Percentiles rank a stretch among this genome's conserved stretches.
phyloP scores from a whole-genome alignment of 2,113 vertebrate species.

The Sciurus niger region DNA sequence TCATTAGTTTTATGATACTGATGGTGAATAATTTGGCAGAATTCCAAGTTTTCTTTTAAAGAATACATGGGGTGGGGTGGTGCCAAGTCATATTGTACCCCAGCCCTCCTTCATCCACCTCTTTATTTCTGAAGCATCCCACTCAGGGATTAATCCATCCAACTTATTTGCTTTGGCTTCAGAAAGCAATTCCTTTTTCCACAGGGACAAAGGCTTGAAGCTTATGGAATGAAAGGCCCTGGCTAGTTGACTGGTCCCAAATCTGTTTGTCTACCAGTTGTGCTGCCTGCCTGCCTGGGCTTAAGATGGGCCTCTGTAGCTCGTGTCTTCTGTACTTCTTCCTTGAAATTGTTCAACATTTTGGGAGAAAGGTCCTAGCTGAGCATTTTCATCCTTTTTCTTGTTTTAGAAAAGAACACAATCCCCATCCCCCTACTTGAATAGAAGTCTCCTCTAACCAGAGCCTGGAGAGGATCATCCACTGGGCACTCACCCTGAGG shows the following conservation, averaged over 20 bases:
- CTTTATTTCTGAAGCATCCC: constrained; percentile 45
- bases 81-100: neutral
- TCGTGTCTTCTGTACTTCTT: neutral
- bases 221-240: constrained; percentile 40
- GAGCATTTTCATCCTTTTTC: neutral
- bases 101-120: neutral
- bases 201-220: constrained; percentile 36
- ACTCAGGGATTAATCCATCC: constrained; percentile 47
- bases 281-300: neutral
- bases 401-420: constrained; percentile 57
- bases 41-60: constrained; percentile 5
- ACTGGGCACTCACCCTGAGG: neutral
- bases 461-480: neutral
- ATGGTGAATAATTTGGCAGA: neutral
- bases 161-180: constrained; percentile 60
- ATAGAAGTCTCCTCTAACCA: neutral
- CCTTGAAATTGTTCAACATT: neutral
- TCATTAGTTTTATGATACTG: neutral
- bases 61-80: neutral
- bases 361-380: neutral
- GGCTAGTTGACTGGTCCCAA: constrained; percentile 30
- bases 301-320: neutral
- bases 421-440: neutral
- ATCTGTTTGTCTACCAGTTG: neutral
- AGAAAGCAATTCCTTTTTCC: constrained; percentile 46